Evolutionary conservation across 2,113 vertebrate genomes (phyloP).

Genomic region (Albula goreensis): DNA sequence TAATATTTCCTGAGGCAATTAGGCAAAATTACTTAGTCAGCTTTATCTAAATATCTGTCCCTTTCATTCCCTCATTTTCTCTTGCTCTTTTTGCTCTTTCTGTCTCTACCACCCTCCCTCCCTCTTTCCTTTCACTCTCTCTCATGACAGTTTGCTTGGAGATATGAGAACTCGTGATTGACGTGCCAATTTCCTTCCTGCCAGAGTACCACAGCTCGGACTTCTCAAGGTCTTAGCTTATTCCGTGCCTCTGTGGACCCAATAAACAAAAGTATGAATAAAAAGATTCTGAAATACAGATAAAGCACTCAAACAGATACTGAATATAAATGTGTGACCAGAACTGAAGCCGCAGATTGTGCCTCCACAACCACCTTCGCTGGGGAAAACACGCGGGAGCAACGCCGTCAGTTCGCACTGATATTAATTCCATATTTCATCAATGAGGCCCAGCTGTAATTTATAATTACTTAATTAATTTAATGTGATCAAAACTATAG

Average conservation of each 20-base stretch:
- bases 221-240: conserved; percentile 51
- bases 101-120: conserved; percentile 1
- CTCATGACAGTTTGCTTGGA: conserved; percentile 48
- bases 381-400: not conserved
- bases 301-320: conserved; percentile 40
- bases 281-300: conserved; percentile 43
- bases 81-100: conserved; percentile 26
- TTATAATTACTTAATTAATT: not conserved
- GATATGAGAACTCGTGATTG: conserved; percentile 61
- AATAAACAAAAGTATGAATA: conserved; percentile 47
- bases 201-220: conserved; percentile 43
- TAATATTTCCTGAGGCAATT: conserved; percentile 45
- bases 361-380: not conserved
- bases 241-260: conserved; percentile 44
- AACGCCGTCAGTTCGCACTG: not conserved
- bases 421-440: not conserved
- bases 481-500: not conserved
- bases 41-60: conserved; percentile 37
- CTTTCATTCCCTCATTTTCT: conserved; percentile 17
- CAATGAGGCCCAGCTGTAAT: not conserved
- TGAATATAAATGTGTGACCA: conserved; percentile 52
- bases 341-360: not conserved
- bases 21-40: conserved; percentile 35
- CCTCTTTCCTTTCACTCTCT: conserved; percentile 36
- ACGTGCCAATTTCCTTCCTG: conserved; percentile 61